Base-by-base conservation (phyloP, 2,888 invertebrate species). In the Beris morrisii region DNA sequence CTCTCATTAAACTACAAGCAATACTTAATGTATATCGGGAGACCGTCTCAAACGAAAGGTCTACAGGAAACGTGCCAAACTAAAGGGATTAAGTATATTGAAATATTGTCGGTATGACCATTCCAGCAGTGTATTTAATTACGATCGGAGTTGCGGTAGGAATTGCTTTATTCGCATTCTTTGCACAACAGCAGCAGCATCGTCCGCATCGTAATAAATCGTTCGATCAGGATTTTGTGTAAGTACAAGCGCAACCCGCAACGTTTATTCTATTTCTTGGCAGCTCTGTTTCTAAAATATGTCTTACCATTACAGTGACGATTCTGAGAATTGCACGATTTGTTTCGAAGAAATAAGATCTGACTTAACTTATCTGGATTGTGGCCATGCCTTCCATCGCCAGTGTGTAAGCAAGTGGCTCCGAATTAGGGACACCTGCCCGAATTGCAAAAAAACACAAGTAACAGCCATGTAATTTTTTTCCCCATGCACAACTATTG, bases 121-220 rank as follows among this genome's bases (percentile, higher is more conserved):
- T 65, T 56, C 61, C 65, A n/a, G 65, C 61, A 2, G 57, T 65
- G 4, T 63, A 68, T 53, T 31, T 61, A 9, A 1, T 63, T 3
- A 43, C 65, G 11, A 54, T 64, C 13, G 64, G 64, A 28, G 54
- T 64, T n/a, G 61, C 45, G 5, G 50, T 66, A n/a, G 66, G 54
- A n/a, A n/a, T 68, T 48, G 65, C 44, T 5, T 55, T 59, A n/a
- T 59, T n/a, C 12, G 56, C 63, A 11, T 32, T 66, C 28, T 55
- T 61, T 28, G 38, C 59, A 3, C 53, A 64, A 54, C 45, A 53
- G 28, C 64, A 53, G 4, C 30, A 53, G n/a, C 43, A 54, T 28
- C 6, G 22, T 44, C 64, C 11, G 13, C 56, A 58, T 31, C 58
- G 46, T 15, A 31, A 38, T 45, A 22, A n/a, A 22, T 13, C 32